Base-by-base conservation (phyloP, 2,113 vertebrate genomes). In the Planiliza haematocheilus region DNA sequence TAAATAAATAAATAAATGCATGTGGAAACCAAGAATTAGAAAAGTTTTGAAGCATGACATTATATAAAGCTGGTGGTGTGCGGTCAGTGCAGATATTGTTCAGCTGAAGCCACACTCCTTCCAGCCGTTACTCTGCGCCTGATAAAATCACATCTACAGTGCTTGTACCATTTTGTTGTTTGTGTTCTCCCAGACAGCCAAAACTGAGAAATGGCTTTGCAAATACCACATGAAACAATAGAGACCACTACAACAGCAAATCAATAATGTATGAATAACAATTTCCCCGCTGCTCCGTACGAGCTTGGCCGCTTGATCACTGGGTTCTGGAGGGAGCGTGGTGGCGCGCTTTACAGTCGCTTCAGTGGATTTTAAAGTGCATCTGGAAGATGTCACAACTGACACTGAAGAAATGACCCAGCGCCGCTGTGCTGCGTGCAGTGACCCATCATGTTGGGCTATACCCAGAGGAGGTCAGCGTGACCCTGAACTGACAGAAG, bases 181-280 rank as follows among this genome's bases (percentile, higher is more conserved):
- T 38, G 24, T 69, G 55, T 58, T 68, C 49, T 41, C 42, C 56
- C 41, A 13, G 51, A 65, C 38, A 38, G 21, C 14, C 16, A 53
- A 56, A 30, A 73, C 21, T 69, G 52, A 69, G 65, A 72, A 70
- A 63, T 21, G 10, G 13, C 37, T 56, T 60, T 71, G 38, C 45
- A 75, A 71, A 68, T 62, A n/a, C 14, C 21, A 9, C 39, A 46
- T 3, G 16, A 83, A 79, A 37, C 41, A 72, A 65, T 18, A 53
- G 34, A 77, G 74, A 18, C 59, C 60, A 52, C 24, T 1, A 16
- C 42, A 63, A 52, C 65, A 68, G 65, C 65, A 56, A 74, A 86
- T 80, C 69, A 77, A 81, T 74, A 67, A 81, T 74, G 69, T 45
- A 74, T 81, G 65, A 70, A 80, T 41, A 63, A 59, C 73, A 73